These are phyloP conservation scores for Arbacia lixula DNA, from an alignment of 53 echinoderm and acorn worm species.

Conservation along the genomic window DNA sequence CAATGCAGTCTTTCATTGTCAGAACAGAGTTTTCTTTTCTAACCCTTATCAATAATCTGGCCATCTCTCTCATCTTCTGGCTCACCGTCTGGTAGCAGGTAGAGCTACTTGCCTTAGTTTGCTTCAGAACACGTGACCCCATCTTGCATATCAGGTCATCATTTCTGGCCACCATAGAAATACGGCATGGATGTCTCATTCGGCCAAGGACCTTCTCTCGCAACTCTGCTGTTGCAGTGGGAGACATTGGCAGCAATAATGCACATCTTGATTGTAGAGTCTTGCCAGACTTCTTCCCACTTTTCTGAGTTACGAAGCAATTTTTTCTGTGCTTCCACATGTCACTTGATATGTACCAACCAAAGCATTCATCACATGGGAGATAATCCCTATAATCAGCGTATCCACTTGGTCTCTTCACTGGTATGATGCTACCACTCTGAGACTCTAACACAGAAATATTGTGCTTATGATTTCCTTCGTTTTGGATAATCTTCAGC, in stretches of 20 bases:
- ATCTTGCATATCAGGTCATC: conserved; percentile 56
- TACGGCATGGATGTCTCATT: conserved; percentile 1
- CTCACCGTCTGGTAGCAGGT: conserved; percentile 56
- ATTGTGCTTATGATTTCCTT: conserved; percentile 32
- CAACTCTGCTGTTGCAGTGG: conserved; percentile 1
- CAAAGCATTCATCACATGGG: conserved; percentile 48
- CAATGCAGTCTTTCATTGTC: conserved; percentile 55
- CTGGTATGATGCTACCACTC: conserved; percentile 32
- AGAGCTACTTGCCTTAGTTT: conserved; percentile 41
- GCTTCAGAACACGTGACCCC: conserved; percentile 24
- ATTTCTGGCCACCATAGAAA: conserved; percentile 56
- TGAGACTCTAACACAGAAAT: conserved; percentile 15
- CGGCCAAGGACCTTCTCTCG: conserved; percentile 27
- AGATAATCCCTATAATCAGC: conserved; percentile 18
- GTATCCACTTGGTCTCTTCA: conserved; percentile 17
- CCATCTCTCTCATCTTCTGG: conserved; percentile 76
- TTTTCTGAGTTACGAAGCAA: conserved; percentile 1
- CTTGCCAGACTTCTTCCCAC: conserved; percentile 8
- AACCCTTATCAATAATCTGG: conserved; percentile 28
- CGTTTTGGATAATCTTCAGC: conserved; percentile 32
- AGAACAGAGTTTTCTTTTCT: conserved; percentile 22
- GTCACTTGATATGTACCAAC: conserved; percentile 13
- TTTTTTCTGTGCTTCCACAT: conserved; percentile 37
- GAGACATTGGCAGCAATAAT: conserved; percentile 24
- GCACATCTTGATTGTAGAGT: conserved; percentile 39